Evolutionary conservation across 2,113 vertebrate genomes (phyloP).

Genomic region (Anser brachyrhynchus): DNA sequence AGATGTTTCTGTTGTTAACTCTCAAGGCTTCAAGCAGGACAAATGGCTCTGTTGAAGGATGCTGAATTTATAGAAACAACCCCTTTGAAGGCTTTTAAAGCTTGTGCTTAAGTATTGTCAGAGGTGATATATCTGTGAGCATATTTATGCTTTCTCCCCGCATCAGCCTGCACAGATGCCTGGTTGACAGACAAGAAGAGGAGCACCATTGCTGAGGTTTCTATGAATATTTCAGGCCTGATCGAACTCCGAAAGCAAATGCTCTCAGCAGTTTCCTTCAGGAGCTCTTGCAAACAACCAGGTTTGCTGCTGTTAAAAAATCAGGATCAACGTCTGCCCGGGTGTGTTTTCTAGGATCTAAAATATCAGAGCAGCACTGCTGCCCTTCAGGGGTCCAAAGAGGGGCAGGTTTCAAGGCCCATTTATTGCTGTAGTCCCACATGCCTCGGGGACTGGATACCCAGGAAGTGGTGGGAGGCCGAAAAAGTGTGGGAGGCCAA

Average conservation of each 20-base stretch:
- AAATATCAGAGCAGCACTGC: not conserved
- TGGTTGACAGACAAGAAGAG: not conserved
- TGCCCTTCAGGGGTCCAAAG: not conserved
- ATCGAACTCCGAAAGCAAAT: conserved; percentile 40
- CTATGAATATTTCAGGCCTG: conserved; percentile 49
- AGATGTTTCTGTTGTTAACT: conserved; percentile 29
- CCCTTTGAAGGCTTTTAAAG: conserved; percentile 31
- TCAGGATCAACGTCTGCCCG: conserved; percentile 47
- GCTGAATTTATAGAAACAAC: not conserved
- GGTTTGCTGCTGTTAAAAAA: conserved; percentile 23
- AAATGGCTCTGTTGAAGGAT: not conserved
- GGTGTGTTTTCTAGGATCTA: conserved; percentile 41
- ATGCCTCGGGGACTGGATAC: not conserved
- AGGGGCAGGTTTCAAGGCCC: not conserved
- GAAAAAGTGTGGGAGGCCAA: no score
- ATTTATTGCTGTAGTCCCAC: not conserved
- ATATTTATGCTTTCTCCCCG: not conserved
- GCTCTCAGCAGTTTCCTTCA: conserved; percentile 32
- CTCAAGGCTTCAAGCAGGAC: conserved; percentile 4
- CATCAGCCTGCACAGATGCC: not conserved
- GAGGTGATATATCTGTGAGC: not conserved
- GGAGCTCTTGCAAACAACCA: conserved; percentile 13
- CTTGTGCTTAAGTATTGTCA: conserved; percentile 42
- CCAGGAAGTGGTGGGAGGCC: not conserved
- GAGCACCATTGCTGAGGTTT: conserved; percentile 11